Percentiles rank a stretch among this genome's conserved stretches.
Conservation (phyloP, 1,140 invertebrate genomes). For the Dendroctonus ponderosae region DNA sequence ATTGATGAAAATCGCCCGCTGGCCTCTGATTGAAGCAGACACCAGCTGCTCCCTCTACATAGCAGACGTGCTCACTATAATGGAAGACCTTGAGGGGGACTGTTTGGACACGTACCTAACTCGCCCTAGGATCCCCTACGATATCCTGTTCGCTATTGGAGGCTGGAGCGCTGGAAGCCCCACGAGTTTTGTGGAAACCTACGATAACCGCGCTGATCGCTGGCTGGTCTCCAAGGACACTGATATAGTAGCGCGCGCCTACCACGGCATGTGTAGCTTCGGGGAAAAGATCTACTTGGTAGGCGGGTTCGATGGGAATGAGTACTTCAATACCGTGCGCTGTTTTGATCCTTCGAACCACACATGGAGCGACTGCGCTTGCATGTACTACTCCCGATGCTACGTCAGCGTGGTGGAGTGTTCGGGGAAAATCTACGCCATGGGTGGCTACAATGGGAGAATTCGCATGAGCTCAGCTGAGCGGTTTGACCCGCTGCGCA, state of each 20-base stretch:
- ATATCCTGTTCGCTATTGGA: slow-evolving; percentile 70
- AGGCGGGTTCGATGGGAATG: slow-evolving; percentile 70
- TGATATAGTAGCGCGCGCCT: slow-evolving; percentile 66
- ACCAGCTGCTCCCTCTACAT: slow-evolving; percentile 44
- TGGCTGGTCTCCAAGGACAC: slow-evolving; percentile 64
- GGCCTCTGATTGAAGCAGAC: slow-evolving; percentile 56
- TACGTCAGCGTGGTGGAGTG: slow-evolving; percentile 74
- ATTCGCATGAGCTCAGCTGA: slow-evolving; percentile 73
- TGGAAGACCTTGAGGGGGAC: slow-evolving; percentile 55
- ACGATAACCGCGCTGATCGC: slow-evolving; percentile 66
- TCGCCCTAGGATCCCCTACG: slow-evolving; percentile 65
- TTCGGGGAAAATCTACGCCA: slow-evolving; percentile 75
- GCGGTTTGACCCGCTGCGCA: slow-evolving; percentile 66
- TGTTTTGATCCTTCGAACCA: slow-evolving; percentile 65
- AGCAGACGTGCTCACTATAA: slow-evolving; percentile 35
- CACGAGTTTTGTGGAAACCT: slow-evolving; percentile 76
- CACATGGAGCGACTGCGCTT: slow-evolving; percentile 66
- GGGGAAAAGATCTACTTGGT: slow-evolving; percentile 60
- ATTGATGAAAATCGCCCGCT: slow-evolving; percentile 46
- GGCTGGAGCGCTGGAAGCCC: slow-evolving; percentile 79
- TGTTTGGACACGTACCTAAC: slow-evolving; percentile 56
- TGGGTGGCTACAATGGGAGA: slow-evolving; percentile 85
- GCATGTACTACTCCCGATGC: slow-evolving; percentile 72
- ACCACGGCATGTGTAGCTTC: slow-evolving; percentile 70
- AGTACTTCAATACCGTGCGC: slow-evolving; percentile 69